These are phyloP conservation scores for Microplitis deprimator DNA, from an alignment of 2,888 invertebrate genomes.

Conservation along the genomic window DNA sequence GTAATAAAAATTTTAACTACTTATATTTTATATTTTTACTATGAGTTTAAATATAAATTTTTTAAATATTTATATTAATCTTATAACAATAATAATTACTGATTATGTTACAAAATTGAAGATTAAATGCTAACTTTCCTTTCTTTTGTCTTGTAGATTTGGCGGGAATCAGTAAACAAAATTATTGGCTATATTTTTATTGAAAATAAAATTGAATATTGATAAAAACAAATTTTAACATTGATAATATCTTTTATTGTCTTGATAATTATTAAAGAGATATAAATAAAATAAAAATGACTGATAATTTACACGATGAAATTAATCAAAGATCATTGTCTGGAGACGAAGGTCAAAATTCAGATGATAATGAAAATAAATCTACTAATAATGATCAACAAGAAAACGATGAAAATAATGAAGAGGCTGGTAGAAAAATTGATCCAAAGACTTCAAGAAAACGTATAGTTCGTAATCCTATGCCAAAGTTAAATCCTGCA, in stretches of 20 bases:
- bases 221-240: constrained; percentile 15
- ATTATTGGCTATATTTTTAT: background rate
- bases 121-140: background rate
- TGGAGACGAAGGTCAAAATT: constrained; percentile 32
- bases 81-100: background rate
- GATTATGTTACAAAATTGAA: background rate
- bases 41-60: background rate
- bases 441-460: constrained; percentile 72
- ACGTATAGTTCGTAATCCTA: constrained; percentile 77
- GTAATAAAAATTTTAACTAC: background rate
- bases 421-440: constrained; percentile 68
- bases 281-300: constrained; percentile 15
- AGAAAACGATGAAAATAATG: constrained; percentile 45
- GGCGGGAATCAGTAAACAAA: constrained; percentile 23
- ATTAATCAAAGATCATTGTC: constrained; percentile 40
- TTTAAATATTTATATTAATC: background rate
- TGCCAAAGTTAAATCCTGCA: constrained; percentile 79
- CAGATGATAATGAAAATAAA: constrained; percentile 38
- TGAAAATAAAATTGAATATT: background rate
- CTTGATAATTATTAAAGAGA: background rate
- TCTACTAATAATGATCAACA: constrained; percentile 29
- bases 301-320: constrained; percentile 42
- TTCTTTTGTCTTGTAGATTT: constrained; percentile 14
- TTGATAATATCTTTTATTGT: constrained; percentile 21
- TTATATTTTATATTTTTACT: too few relatives aligned